Percentiles rank a stretch among this genome's conserved stretches.
These are phyloP conservation scores for Choloepus didactylus DNA, from an alignment of 2,797 vertebrate genomes.

Conservation along the genomic window DNA sequence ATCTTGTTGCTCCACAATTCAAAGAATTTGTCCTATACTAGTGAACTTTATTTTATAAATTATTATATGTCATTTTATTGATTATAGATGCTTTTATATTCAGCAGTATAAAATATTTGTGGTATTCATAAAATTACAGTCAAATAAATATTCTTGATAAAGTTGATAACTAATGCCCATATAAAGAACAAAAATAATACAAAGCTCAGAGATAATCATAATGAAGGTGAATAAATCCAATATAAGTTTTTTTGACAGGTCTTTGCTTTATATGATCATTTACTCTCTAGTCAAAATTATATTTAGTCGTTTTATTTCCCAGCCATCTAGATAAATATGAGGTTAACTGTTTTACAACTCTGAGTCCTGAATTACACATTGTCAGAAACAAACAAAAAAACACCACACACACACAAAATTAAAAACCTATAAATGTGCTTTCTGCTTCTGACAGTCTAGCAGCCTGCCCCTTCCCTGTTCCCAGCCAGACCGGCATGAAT, in stretches of 20 bases:
- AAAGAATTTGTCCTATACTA: constrained; percentile 11
- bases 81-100: background rate
- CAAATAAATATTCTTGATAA: constrained; percentile 31
- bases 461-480: background rate
- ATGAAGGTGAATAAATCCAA: background rate
- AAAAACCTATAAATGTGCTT: background rate
- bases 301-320: constrained; percentile 21
- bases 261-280: background rate
- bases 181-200: constrained; percentile 14
- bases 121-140: background rate
- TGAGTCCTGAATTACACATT: background rate
- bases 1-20: background rate
- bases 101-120: background rate
- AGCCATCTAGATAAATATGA: background rate
- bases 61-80: background rate
- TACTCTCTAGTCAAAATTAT: background rate
- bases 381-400: background rate
- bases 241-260: background rate
- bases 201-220: constrained; percentile 7
- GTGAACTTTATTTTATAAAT: constrained; percentile 3
- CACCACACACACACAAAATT: background rate
- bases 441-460: rapidly evolving
- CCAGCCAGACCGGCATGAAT: constrained; percentile 68
- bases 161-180: background rate
- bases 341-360: constrained; percentile 8